Conservation (phyloP, 2,113 vertebrate species). For the Pavo muticus region DNA sequence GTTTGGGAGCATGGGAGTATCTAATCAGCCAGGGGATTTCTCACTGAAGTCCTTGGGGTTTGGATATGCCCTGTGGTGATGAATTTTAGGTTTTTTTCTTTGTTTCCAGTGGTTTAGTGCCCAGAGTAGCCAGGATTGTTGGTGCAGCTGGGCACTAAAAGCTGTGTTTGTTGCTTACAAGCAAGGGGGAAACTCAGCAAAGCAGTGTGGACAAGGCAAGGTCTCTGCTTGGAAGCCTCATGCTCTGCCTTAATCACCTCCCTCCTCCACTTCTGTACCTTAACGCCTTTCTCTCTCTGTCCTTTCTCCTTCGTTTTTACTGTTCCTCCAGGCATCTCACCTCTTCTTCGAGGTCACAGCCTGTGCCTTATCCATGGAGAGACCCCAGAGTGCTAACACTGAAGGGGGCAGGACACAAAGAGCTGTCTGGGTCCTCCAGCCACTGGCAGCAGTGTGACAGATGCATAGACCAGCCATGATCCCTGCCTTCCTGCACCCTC, state of each 20-base stretch:
- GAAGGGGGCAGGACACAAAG: not conserved
- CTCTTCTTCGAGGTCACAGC: not conserved
- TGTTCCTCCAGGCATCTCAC: not conserved
- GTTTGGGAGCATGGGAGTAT: not conserved
- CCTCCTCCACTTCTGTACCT: not conserved
- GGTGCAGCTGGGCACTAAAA: not conserved
- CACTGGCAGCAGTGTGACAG: not conserved
- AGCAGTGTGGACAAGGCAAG: not conserved
- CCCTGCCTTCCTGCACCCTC: not conserved
- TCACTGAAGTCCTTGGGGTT: not conserved
- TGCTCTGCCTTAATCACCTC: not conserved
- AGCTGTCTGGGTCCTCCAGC: not conserved
- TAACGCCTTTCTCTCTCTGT: not conserved
- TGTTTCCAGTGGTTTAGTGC: not conserved
- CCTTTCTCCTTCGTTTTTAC: not conserved
- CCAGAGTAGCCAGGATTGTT: not conserved
- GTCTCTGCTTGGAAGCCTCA: not conserved
- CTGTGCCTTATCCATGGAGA: not conserved
- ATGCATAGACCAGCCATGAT: not conserved
- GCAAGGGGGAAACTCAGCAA: not conserved
- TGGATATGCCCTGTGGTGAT: not conserved
- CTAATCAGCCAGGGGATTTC: not conserved
- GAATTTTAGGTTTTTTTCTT: constrained; percentile 7
- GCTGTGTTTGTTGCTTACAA: not conserved
- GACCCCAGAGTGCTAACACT: accelerated